Conservation (phyloP, 2,888 invertebrate genomes). For the Peribatodes rhomboidaria region DNA sequence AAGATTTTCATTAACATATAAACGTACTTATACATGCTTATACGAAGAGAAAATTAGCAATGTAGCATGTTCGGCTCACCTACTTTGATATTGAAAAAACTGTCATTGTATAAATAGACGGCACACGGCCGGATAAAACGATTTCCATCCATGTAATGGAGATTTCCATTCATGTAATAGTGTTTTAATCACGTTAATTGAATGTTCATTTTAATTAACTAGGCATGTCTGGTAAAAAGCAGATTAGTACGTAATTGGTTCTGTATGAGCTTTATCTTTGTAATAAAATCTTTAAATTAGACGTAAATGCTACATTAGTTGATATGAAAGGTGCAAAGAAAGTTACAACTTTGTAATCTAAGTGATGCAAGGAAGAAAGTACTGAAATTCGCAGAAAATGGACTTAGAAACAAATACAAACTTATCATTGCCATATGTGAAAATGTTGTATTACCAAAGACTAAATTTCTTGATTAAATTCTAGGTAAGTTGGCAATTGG, state of each 20-base stretch:
- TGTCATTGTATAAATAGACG: slow-evolving; percentile 7
- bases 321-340: slow-evolving; percentile 2
- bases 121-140: slow-evolving; percentile 22
- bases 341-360: slow-evolving; percentile 6
- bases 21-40: no score
- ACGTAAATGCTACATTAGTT: neutral
- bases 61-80: slow-evolving; percentile 22
- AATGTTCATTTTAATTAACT: slow-evolving; percentile 37
- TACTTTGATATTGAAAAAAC: slow-evolving; percentile 6
- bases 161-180: slow-evolving; percentile 31
- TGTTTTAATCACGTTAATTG: slow-evolving; percentile 32
- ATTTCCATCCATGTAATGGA: slow-evolving; percentile 35
- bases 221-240: slow-evolving; percentile 42
- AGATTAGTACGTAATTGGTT: slow-evolving; percentile 36
- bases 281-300: neutral
- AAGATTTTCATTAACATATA: slow-evolving; percentile 3
- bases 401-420: neutral
- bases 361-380: neutral
- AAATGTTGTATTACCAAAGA: no score
- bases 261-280: slow-evolving; percentile 20
- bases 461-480: no score
- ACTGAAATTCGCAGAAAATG: neutral
- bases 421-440: no score
- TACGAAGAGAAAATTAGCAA: slow-evolving; percentile 26
- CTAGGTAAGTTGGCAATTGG: no score